Percentiles rank a stretch among this genome's conserved stretches.
Evolutionary conservation across 2,888 invertebrate genomes (phyloP).

Genomic region (Macropis europaea): DNA sequence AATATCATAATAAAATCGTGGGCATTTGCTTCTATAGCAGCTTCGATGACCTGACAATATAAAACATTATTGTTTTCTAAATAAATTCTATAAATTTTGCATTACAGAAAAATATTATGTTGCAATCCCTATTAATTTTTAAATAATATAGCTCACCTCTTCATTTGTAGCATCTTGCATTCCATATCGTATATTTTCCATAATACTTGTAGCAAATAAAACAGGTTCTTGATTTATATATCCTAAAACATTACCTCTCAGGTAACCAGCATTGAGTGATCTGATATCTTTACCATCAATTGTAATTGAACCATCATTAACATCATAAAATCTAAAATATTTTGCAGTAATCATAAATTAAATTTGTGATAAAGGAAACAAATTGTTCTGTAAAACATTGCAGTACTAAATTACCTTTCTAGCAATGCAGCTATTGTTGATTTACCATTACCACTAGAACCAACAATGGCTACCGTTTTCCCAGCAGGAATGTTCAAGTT

Average conservation of each 20-base stretch:
- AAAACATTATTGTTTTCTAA: too few relatives aligned
- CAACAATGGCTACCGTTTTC: slow-evolving; percentile 94
- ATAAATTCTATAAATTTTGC: background rate
- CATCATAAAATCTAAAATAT: slow-evolving; percentile 88
- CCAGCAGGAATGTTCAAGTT: slow-evolving; percentile 91
- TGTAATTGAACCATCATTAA: slow-evolving; percentile 86
- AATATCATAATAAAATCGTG: slow-evolving; percentile 92
- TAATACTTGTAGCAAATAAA: slow-evolving; percentile 93
- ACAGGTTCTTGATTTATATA: slow-evolving; percentile 97
- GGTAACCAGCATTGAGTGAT: slow-evolving; percentile 89
- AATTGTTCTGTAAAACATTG: background rate
- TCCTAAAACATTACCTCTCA: slow-evolving; percentile 91
- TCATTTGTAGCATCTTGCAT: slow-evolving; percentile 85
- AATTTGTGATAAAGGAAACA: background rate
- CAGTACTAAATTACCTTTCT: slow-evolving; percentile 84
- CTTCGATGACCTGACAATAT: slow-evolving; percentile 85
- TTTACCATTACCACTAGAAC: slow-evolving; percentile 96
- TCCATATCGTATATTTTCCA: slow-evolving; percentile 97
- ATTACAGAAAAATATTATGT: background rate
- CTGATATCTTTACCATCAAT: slow-evolving; percentile 88
- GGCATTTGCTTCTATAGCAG: slow-evolving; percentile 93
- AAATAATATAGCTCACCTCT: slow-evolving; percentile 82
- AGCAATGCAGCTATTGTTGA: slow-evolving; percentile 94
- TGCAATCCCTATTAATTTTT: background rate
- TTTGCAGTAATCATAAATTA: background rate